Evolutionary conservation across 2,113 vertebrate species (phyloP), one percentile per base, ranked within the genome.

Genomic region (Perccottus glenii): DNA sequence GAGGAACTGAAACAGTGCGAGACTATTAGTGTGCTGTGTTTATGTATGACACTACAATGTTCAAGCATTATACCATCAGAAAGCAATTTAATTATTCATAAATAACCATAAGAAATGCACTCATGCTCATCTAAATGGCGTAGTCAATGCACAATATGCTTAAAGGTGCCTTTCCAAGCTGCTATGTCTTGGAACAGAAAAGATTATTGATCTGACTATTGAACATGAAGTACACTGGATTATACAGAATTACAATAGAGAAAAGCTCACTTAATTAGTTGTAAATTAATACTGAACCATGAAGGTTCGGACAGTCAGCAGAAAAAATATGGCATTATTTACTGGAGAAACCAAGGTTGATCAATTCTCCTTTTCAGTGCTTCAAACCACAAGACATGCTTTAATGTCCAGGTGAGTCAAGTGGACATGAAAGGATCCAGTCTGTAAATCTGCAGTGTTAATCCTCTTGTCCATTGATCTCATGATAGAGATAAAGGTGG

Each of bases 191-290:
- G 6, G 8, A 47, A 19, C 15, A 6, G 48, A 60, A 4, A 5
- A 15, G 11, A 52, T 42, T 42, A 56, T 50, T 44, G 67, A 65
- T 64, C 64, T 55, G 64, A 61, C 61, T 77, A 53, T 55, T 0
- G 6, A 55, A 60, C 19, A 58, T 5, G 19, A 72, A 62, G 36
- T 15, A 36, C 32, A 68, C 11, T 4, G 63, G 73, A 84, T 84
- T 74, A 80, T 35, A 42, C 40, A 56, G 57, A 65, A 60, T 84
- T 82, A 64, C n/a, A 64, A 5, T 15, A 9, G 19, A 66, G 1
- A 27, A 70, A 51, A 47, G 38, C 11, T 36, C 27, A 6, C 5
- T n/a, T 19, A 46, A 70, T 3, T 60, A 14, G 7, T 2, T 6
- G 27, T 44, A 16, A 38, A 14, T 47, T 52, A 15, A 56, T 38